Evolutionary conservation across 2,113 vertebrate genomes (phyloP).

Genomic region (Pluvianellus socialis): DNA sequence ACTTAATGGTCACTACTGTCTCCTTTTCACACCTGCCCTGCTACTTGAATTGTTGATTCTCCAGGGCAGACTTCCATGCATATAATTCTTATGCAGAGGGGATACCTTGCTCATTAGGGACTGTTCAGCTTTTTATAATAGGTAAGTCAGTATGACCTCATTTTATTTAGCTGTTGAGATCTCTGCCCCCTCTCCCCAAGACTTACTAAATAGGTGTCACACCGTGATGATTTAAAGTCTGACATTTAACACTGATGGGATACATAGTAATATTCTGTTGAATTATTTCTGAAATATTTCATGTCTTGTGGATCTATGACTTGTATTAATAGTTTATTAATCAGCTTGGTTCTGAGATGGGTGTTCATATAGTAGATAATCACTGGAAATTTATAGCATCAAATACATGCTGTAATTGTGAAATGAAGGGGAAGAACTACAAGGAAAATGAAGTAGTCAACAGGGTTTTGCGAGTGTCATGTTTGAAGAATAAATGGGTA

Average conservation of each 20-base stretch:
- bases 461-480: neutral
- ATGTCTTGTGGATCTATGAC: neutral
- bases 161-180: neutral
- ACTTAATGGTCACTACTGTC: neutral
- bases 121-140: neutral
- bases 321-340: neutral
- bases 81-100: neutral
- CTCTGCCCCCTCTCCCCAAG: neutral
- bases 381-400: neutral
- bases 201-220: neutral
- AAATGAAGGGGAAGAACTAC: neutral
- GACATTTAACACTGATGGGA: neutral
- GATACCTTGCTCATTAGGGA: neutral
- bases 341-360: neutral
- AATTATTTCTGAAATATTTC: neutral
- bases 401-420: neutral
- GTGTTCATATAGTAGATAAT: neutral
- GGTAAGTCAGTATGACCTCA: neutral
- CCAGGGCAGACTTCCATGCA: neutral
- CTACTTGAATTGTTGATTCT: constrained; percentile 36
- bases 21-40: neutral
- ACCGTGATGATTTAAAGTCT: neutral
- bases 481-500: neutral
- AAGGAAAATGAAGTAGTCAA: neutral
- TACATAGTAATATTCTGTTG: neutral